Evolutionary conservation across 2,797 vertebrate genomes (phyloP).

Genomic region (Amniataba percoides): DNA sequence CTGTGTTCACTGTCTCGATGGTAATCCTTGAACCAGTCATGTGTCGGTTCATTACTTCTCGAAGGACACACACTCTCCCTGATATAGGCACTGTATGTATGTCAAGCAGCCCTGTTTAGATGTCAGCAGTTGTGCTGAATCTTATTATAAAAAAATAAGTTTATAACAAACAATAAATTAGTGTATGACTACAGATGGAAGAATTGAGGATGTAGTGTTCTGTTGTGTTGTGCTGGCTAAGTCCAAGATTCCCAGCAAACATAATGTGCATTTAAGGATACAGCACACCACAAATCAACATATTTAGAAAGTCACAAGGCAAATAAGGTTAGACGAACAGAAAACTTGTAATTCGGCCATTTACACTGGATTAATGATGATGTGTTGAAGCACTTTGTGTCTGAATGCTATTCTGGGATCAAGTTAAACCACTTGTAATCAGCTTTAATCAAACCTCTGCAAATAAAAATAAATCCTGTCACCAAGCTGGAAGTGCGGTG

Average conservation of each 20-base stretch:
- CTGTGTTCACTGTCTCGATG: conserved; percentile 23
- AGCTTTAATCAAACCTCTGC: conserved; percentile 28
- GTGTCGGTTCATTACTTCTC: conserved; percentile 17
- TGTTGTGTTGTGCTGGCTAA: not conserved
- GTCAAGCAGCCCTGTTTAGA: not conserved
- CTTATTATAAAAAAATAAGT: not conserved
- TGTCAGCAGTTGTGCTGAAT: not conserved
- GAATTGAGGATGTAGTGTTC: not conserved
- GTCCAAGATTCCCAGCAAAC: not conserved
- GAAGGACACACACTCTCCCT: not conserved
- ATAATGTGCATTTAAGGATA: not conserved
- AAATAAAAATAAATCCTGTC: conserved; percentile 1
- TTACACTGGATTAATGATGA: conserved; percentile 21
- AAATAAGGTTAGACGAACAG: not conserved
- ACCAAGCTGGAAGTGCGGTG: not conserved
- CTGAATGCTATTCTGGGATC: conserved; percentile 13
- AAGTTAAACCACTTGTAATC: conserved; percentile 29
- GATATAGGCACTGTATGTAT: not conserved
- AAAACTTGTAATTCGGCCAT: not conserved
- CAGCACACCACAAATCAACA: not conserved
- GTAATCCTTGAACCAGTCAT: conserved; percentile 32
- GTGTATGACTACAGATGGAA: not conserved
- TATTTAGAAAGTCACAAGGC: not conserved
- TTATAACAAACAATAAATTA: too few relatives aligned
- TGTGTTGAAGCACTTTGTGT: not conserved